Conservation (phyloP, 1,140 invertebrate species). For the Papilio polyxenes region DNA sequence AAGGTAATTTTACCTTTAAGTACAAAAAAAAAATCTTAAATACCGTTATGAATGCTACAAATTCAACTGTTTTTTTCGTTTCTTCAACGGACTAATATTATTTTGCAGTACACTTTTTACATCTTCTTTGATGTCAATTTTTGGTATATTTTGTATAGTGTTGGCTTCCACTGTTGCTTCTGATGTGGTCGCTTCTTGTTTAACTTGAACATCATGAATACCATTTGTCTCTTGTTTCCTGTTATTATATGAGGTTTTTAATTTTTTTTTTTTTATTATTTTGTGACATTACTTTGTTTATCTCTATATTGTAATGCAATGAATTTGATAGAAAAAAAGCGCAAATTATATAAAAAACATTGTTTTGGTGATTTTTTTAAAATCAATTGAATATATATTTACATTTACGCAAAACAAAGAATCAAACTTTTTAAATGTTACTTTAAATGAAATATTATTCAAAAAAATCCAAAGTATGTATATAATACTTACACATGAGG, state of each 20-base stretch:
- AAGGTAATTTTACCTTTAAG: background rate
- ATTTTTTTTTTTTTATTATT: background rate
- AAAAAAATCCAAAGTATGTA: background rate
- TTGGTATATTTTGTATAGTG: background rate
- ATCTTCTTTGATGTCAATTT: conserved; percentile 27
- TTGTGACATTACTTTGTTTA: too few species aligned
- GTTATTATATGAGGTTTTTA: conserved; percentile 35
- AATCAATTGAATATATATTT: too few species aligned
- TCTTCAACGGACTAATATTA: background rate
- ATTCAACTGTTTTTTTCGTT: conserved; percentile 8
- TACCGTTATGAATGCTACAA: conserved; percentile 8
- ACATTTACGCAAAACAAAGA: too few species aligned
- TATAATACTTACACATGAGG: conserved; percentile 7
- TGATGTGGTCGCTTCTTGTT: conserved; percentile 40
- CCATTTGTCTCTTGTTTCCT: conserved; percentile 46
- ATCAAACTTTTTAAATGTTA: too few species aligned
- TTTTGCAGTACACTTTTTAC: conserved; percentile 3
- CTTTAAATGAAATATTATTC: background rate
- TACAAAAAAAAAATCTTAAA: background rate
- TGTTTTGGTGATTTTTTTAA: too few species aligned
- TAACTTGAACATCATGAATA: conserved; percentile 10
- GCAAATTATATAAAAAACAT: too few species aligned
- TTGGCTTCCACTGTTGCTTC: conserved; percentile 36
- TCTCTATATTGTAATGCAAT: too few species aligned
- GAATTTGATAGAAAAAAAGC: background rate